Conservation (phyloP, 2,113 vertebrate genomes). For the Prionailurus viverrinus region DNA sequence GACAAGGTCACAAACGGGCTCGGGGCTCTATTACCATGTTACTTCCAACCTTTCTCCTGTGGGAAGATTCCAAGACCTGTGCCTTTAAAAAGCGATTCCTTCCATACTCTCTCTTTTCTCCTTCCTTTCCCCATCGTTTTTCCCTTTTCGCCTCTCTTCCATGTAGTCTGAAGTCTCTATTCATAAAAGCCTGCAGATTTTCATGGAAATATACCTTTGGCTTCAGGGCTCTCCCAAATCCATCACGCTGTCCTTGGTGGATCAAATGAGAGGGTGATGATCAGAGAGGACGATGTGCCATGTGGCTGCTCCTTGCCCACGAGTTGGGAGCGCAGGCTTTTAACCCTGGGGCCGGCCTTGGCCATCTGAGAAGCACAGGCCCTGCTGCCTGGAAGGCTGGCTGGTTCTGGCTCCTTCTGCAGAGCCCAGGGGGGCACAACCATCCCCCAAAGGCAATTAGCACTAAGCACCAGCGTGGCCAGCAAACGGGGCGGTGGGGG, state of each 20-base stretch:
- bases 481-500: not conserved
- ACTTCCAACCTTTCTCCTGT: not conserved
- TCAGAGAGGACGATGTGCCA: not conserved
- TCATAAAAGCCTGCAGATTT: not conserved
- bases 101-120: not conserved
- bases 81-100: not conserved
- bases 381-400: not conserved
- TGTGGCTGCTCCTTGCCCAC: rapidly evolving
- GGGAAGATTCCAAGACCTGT: not conserved
- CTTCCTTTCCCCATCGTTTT: not conserved
- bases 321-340: not conserved
- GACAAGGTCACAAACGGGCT: not conserved
- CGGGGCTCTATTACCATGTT: not conserved
- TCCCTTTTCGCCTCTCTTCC: not conserved
- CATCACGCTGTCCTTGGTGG: not conserved
- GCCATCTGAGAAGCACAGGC: not conserved
- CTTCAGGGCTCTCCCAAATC: not conserved
- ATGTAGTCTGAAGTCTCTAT: not conserved
- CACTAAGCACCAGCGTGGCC: not conserved
- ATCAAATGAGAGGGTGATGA: not conserved
- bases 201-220: slow-evolving; percentile 23
- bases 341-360: not conserved
- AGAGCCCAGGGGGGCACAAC: not conserved
- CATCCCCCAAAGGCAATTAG: not conserved
- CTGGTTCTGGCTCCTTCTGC: not conserved